Conservation (phyloP, 2,888 invertebrate genomes). For the Lissocephala sabroskyi region DNA sequence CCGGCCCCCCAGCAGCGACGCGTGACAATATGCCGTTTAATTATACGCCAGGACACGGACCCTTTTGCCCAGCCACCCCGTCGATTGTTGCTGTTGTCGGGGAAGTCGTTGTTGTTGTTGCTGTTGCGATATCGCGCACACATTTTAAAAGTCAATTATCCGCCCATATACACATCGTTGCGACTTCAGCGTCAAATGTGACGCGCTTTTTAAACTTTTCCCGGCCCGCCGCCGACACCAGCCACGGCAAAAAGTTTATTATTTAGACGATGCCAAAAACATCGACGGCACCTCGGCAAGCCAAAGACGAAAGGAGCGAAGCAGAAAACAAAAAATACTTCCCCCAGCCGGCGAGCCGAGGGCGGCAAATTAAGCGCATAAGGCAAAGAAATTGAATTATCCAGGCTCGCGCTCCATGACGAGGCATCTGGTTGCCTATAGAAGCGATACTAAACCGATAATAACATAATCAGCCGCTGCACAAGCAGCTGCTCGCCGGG, state of each 20-base stretch:
- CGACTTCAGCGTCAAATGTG: constrained; percentile 53
- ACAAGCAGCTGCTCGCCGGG: too few species aligned
- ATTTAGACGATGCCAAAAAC: constrained; percentile 29
- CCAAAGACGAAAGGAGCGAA: constrained; percentile 21
- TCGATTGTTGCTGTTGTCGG: constrained; percentile 11
- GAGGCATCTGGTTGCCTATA: not conserved
- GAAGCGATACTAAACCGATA: constrained; percentile 58
- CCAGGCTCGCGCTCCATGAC: constrained; percentile 4
- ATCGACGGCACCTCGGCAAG: constrained; percentile 36
- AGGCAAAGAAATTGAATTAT: constrained; percentile 34
- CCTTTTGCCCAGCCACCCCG: constrained; percentile 27
- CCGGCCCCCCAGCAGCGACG: constrained; percentile 34
- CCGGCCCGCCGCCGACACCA: not conserved
- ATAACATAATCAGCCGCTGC: constrained; percentile 50
- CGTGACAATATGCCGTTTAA: constrained; percentile 63
- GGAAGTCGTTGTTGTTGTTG: constrained; percentile 24
- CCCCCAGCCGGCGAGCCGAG: not conserved
- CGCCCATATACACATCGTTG: constrained; percentile 63
- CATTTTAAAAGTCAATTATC: constrained; percentile 65
- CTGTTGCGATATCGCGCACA: constrained; percentile 58
- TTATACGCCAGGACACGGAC: constrained; percentile 59
- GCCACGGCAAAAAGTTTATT: constrained; percentile 38
- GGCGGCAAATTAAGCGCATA: constrained; percentile 9
- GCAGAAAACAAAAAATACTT: constrained; percentile 2
- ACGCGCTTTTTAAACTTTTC: constrained; percentile 34